A percentile compares a stretch with the other conserved stretches of the same genome.
Evolutionary conservation across 1,140 invertebrate genomes (phyloP).

Genomic region (Papilio helenus): DNA sequence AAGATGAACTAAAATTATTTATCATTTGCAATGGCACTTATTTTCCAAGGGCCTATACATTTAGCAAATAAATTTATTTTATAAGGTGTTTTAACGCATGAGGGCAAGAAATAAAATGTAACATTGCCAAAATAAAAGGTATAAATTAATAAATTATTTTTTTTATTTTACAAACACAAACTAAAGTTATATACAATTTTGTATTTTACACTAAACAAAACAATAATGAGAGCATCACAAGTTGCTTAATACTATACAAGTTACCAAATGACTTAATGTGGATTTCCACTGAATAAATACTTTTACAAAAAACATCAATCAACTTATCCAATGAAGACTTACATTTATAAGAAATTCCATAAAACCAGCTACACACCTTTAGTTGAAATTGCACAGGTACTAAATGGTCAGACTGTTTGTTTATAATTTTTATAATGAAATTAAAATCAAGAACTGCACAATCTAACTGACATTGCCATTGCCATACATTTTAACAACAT

Average conservation of each 20-base stretch:
- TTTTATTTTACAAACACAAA: slow-evolving; percentile 45
- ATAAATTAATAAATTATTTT: slow-evolving; percentile 52
- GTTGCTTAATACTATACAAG: background rate
- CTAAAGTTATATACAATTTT: slow-evolving; percentile 29
- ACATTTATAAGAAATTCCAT: background rate
- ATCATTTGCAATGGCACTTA: slow-evolving; percentile 47
- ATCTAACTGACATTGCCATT: too few relatives aligned
- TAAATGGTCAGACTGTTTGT: too few relatives aligned
- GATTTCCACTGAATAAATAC: background rate
- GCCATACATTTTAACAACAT: too few relatives aligned
- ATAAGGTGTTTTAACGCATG: slow-evolving; percentile 63
- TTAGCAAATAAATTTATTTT: slow-evolving; percentile 77
- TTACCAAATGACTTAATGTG: background rate
- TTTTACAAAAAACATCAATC: background rate
- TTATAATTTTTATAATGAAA: too few relatives aligned
- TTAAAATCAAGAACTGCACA: too few relatives aligned
- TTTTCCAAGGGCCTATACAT: slow-evolving; percentile 67
- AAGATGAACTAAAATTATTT: slow-evolving; percentile 33
- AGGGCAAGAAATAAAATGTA: slow-evolving; percentile 64
- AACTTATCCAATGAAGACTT: slow-evolving; percentile 7
- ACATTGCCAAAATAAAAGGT: slow-evolving; percentile 75
- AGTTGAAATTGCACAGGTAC: too few relatives aligned
- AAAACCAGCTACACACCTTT: background rate
- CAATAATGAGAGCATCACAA: slow-evolving; percentile 6
- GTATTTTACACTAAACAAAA: slow-evolving; percentile 3